Base-by-base conservation (phyloP, 2,113 vertebrate genomes). In the Rallus limicola region DNA sequence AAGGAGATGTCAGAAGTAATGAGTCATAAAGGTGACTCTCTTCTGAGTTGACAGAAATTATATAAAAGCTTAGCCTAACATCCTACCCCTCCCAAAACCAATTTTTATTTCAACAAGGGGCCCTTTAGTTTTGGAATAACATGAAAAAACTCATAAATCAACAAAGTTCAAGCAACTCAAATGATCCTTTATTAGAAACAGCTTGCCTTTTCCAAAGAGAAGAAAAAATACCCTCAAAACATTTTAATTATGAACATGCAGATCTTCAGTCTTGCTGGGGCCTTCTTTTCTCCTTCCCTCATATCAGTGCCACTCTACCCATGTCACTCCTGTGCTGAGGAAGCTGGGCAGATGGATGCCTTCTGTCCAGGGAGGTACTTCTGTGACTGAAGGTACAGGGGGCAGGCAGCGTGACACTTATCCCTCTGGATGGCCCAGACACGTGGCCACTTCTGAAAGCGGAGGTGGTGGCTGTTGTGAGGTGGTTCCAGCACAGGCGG, bases 111-210 rank as follows among this genome's bases (percentile, higher is more conserved):
- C 3, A 17, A 44, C 58, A 89, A 91, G 26, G 20, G n/a, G 44
- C 24, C 69, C 42, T 89, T 95, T 38, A 48, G 58, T 87, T 93
- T 93, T 94, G 74, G 74, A 96, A 52, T 46, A 91, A 85, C 83
- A 82, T 82, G 91, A 88, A 89, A 84, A 91, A 81, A 83, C 5
- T 6, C 34, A 25, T 82, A 94, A 86, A 87, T 89, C 83, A 94
- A 72, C 77, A 55, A 80, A 84, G 58, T 85, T 91, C 70, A 85
- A 84, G 93, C 5, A 2, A 72, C 53, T 92, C 40, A 40, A 91
- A 91, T 44, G 46, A 82, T 90, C 53, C 16, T 84, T 91, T 91
- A 96, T 96, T 95, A 83, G 82, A 94, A 97, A 92, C 86, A 96
- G 86, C 83, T 92, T 96, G 88, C 31, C 62, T 84, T 31, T 65